Base-by-base conservation (phyloP, 2,797 vertebrate species). In the Chanos chanos region DNA sequence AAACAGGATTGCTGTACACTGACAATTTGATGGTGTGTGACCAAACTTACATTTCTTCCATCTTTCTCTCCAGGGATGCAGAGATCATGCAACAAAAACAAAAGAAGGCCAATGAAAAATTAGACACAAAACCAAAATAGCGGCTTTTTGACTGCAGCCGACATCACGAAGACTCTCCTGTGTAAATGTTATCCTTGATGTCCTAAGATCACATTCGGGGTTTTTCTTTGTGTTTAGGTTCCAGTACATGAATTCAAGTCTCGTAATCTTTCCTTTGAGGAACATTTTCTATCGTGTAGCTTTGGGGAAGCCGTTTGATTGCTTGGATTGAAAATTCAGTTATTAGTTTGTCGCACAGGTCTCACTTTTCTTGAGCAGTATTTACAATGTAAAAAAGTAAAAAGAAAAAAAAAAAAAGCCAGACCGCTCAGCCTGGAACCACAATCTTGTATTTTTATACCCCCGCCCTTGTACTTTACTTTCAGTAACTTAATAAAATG, bases 81-180 rank as follows among this genome's bases (percentile, higher is more conserved):
- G 88, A 92, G 79, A 91, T 91, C 81, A 91, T 91, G 90, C 88
- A 92, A 75, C 90, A 91, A 77, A 92, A 91, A 80, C 89, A 91
- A 80, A 90, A 91, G 77, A 81, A 83, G 61, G 86, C 88, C n/a
- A 76, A 75, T 31, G 85, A 89, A 77, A 89, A 90, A 78, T 15
- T 31, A 31, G 34, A 64, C 16, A 48, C 61, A 78, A 85, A 58
- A 66, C 75, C 83, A 48, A 88, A 89, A 75, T 89, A 89, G 79
- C 68, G 27, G 13, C 33, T 10, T 27, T 41, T 13, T 22, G 25
- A 12, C 28, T 2, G 44, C 39, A 7, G 27, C 33, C 37, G 51
- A 30, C 48, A 12, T 5, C 30, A 64, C 22, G 24, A 4, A 9
- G 27, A 62, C 21, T 1, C 31, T 31, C 39, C 49, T 15, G 3